Base-by-base conservation (phyloP, 2,888 invertebrate genomes). In the Fissipunctia ypsillon region DNA sequence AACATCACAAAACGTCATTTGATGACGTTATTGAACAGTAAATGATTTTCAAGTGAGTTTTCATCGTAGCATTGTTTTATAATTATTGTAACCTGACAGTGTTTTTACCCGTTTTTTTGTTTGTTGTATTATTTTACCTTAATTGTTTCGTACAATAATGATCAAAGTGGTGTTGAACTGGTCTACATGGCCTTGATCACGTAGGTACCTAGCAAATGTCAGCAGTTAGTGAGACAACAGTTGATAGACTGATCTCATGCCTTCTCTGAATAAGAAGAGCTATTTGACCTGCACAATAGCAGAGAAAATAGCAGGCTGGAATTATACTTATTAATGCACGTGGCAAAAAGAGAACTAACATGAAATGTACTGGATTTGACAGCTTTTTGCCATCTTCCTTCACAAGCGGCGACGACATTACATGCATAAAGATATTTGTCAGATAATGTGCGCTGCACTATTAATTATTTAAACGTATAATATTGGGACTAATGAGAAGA, bases 111-210 rank as follows among this genome's bases (percentile, higher is more conserved):
- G 28, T 78, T 64, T 67, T 76, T 64, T 75, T 60, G 12, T 52
- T 48, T 71, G 14, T 60, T 54, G 41, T 50, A 80, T 82, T 70
- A 52, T 81, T 77, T 81, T 56, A 69, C 57, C 63, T 77, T 54
- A 41, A 81, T 78, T 78, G 59, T 57, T 68, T 66, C 66, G 65
- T 66, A 48, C 70, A 57, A 56, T 70, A 56, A 69, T 60, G 60
- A 63, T 59, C 66, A 63, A 69, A 61, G 35, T 67, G 25, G 45
- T 60, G 52, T 64, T 68, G 72, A 48, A 65, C 65, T 56, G 43
- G 68, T 25, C 7, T 65, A 2, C 43, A 14, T 50, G 69, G 43
- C 86, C 84, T 86, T 84, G 81, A 57, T 75, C 78, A 80, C 69
- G 78, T 81, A 65, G 64, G 35, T 54, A 41, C 22, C 16, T 6